Evolutionary conservation across 2,113 vertebrate species (phyloP), one percentile per base, ranked within the genome.

Genomic region (Ia io): DNA sequence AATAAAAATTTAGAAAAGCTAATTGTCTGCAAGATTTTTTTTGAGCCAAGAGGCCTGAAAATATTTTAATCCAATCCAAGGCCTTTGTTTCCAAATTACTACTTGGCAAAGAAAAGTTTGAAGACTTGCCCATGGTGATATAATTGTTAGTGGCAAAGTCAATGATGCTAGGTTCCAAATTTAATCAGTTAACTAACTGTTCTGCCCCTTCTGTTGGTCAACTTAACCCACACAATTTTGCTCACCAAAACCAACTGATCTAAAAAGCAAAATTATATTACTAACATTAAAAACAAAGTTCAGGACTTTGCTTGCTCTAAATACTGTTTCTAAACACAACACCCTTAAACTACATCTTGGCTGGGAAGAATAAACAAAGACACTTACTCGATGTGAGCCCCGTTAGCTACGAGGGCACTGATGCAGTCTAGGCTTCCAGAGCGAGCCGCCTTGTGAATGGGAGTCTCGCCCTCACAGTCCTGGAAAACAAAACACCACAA

Each of bases 401-500:
- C 99, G 91, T 98, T 99, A 94, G 99, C 98, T 98, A 99, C 98
- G 98, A 99, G 99, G 79, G 99, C 99, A 97, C 98, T 99, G 98
- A 99, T 96, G 98, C 99, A 99, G 97, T 99, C 99, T 98, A 99
- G 97, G 98, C 99, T 99, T 98, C 99, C 99, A 95, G 99, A 99
- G 14, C 99, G 99, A 97, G 99, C 99, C 37, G 99, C 99, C 98
- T 99, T 99, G 98, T 99, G 99, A 97, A 99, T 98, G 91, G 99
- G 99, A 96, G 99, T 99, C 98, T 99, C 99, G 86, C 99, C 99
- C 96, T 99, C 98, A 98, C 99, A 99, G 98, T 99, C 99, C 99
- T 99, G 98, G 49, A 98, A 98, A 95, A 28, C 20, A 28, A 59
- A 61, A 61, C 23, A 59, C 23, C 87, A 96, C 96, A 98, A 96